Evolutionary conservation across 2,113 vertebrate genomes (phyloP).

Genomic region (Gambusia affinis): DNA sequence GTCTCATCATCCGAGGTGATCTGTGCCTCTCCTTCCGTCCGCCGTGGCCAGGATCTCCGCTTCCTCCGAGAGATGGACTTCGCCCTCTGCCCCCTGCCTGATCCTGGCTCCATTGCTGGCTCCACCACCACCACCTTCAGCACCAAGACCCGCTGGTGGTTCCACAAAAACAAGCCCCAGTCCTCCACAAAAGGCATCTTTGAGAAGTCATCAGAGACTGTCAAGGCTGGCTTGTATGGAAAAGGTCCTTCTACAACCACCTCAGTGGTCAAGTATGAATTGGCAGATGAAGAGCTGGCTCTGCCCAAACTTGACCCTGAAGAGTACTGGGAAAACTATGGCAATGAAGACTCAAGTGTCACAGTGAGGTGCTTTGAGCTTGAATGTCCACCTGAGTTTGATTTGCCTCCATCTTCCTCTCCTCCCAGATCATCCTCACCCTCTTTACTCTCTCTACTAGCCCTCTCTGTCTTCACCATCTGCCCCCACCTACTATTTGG

Average conservation of each 20-base stretch:
- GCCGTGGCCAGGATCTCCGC: constrained; percentile 89
- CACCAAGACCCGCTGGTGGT: constrained; percentile 87
- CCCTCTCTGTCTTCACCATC: constrained; percentile 67
- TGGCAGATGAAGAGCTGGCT: constrained; percentile 81
- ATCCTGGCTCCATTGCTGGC: constrained; percentile 82
- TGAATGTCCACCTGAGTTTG: constrained; percentile 81
- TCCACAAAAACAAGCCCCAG: constrained; percentile 88
- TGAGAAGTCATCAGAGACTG: constrained; percentile 81
- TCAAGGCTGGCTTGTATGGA: constrained; percentile 82
- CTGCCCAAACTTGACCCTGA: constrained; percentile 85
- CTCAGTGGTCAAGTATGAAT: constrained; percentile 81
- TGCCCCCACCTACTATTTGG: constrained; percentile 74
- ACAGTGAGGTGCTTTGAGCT: constrained; percentile 83
- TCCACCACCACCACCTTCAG: constrained; percentile 85
- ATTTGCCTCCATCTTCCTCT: constrained; percentile 74
- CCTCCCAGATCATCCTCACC: constrained; percentile 51
- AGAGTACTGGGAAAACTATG: constrained; percentile 85
- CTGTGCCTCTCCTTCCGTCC: constrained; percentile 86
- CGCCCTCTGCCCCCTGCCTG: constrained; percentile 85
- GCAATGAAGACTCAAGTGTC: constrained; percentile 85
- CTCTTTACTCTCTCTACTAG: constrained; percentile 63
- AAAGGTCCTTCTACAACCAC: constrained; percentile 77
- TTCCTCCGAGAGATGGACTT: constrained; percentile 89
- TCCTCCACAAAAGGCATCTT: constrained; percentile 86
- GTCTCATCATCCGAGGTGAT: constrained; percentile 91